These are phyloP conservation scores for Acomys russatus DNA, from an alignment of 2,797 vertebrate genomes.

Conservation along the genomic window DNA sequence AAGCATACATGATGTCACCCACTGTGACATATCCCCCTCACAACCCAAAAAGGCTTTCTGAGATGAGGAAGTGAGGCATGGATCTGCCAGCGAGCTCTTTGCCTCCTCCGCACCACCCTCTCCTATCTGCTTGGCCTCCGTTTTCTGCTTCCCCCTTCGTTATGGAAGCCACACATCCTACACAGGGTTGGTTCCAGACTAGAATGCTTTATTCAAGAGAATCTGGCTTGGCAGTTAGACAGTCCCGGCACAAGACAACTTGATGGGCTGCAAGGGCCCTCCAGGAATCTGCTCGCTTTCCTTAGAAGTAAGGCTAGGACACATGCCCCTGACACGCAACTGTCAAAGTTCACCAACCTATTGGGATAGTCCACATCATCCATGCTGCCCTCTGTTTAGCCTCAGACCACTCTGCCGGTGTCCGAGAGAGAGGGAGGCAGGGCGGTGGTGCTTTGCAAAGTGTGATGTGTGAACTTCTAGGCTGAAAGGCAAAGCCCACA, in stretches of 20 bases:
- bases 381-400: neutral
- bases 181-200: conserved; percentile 60
- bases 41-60: neutral
- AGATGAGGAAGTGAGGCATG: neutral
- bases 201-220: conserved; percentile 85
- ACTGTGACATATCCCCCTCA: neutral
- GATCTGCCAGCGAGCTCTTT: too few species aligned
- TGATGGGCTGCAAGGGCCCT: neutral
- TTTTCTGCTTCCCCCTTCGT: neutral
- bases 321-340: neutral
- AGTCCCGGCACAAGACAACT: neutral
- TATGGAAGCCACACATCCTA: neutral
- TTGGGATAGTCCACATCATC: neutral
- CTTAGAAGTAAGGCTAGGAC: neutral
- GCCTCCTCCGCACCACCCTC: accelerated
- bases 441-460: conserved; percentile 5
- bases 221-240: conserved; percentile 74
- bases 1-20: neutral
- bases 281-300: neutral
- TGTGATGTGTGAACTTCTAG: neutral
- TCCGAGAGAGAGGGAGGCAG: conserved; percentile 5
- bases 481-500: neutral
- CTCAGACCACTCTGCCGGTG: conserved; percentile 14
- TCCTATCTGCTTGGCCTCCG: neutral
- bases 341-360: neutral